These are phyloP conservation scores for Drosophila ambigua DNA, from an alignment of 1,140 invertebrate species.

Conservation along the genomic window DNA sequence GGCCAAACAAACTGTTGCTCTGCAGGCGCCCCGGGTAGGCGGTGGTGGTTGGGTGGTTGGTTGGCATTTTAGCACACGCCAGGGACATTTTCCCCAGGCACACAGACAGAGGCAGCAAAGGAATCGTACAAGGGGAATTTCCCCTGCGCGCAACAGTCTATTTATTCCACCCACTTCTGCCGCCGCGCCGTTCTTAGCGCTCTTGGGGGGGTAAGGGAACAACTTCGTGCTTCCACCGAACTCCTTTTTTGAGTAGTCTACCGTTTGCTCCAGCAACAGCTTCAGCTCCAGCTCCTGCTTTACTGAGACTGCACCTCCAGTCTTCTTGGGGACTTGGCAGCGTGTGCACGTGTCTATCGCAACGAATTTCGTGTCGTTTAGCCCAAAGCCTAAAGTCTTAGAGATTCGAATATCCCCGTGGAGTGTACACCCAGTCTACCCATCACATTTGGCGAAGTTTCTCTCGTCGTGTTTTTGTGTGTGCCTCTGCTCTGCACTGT, in stretches of 20 bases:
- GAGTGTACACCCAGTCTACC: background rate
- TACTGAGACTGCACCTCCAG: constrained; percentile 36
- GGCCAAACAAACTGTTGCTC: constrained; percentile 76
- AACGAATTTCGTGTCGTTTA: constrained; percentile 36
- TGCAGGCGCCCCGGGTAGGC: constrained; percentile 21
- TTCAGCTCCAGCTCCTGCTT: constrained; percentile 22
- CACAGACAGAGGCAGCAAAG: constrained; percentile 8
- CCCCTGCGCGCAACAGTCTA: constrained; percentile 59
- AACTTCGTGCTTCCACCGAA: constrained; percentile 65
- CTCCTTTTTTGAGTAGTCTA: constrained; percentile 56
- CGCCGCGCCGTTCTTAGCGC: background rate
- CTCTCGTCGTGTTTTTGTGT: background rate
- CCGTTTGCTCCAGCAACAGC: constrained; percentile 34
- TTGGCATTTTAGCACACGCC: constrained; percentile 35
- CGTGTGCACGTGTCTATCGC: constrained; percentile 60
- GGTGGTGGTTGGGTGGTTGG: too few species aligned
- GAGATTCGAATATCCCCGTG: constrained; percentile 8
- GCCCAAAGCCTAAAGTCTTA: constrained; percentile 1
- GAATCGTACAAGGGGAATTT: constrained; percentile 24
- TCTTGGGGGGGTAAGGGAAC: background rate
- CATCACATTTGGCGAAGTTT: too few species aligned
- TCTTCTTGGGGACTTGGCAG: constrained; percentile 78
- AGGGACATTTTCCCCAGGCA: constrained; percentile 32
- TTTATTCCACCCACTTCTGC: constrained; percentile 2
- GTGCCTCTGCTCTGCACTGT: background rate